These are phyloP conservation scores for Diploptera punctata DNA, from an alignment of 2,888 invertebrate genomes.

Conservation along the genomic window DNA sequence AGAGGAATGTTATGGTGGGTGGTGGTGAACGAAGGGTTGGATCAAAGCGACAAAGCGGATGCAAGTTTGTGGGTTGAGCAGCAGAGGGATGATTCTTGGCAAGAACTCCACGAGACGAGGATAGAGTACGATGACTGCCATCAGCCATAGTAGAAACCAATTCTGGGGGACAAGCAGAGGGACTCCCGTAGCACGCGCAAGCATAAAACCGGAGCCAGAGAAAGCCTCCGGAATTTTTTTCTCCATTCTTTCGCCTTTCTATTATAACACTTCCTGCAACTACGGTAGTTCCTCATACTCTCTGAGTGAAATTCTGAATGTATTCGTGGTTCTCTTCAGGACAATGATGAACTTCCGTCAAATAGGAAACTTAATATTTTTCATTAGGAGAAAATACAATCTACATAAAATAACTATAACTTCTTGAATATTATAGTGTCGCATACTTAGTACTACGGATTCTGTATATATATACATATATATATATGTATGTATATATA, in stretches of 20 bases:
- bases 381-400: no score
- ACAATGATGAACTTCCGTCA: no score
- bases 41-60: conserved; percentile 18
- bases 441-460: no score
- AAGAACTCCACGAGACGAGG: not conserved
- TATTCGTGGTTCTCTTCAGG: no score
- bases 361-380: no score
- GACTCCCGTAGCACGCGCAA: not conserved
- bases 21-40: not conserved
- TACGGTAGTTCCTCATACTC: no score
- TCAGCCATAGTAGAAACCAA: conserved; percentile 14
- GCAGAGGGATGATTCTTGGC: not conserved
- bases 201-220: conserved; percentile 9
- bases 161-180: conserved; percentile 14
- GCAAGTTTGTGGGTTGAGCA: not conserved
- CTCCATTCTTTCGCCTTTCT: not conserved
- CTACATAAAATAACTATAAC: no score
- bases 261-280: conserved; percentile 14
- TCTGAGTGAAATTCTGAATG: no score
- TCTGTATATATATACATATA: no score
- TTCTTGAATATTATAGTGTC: no score
- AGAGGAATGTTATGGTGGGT: not conserved
- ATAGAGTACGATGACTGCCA: conserved; percentile 12
- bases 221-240: not conserved
- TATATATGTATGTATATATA: no score